Evolutionary conservation across 2,797 vertebrate genomes (phyloP).

Genomic region (Sylvia borin): DNA sequence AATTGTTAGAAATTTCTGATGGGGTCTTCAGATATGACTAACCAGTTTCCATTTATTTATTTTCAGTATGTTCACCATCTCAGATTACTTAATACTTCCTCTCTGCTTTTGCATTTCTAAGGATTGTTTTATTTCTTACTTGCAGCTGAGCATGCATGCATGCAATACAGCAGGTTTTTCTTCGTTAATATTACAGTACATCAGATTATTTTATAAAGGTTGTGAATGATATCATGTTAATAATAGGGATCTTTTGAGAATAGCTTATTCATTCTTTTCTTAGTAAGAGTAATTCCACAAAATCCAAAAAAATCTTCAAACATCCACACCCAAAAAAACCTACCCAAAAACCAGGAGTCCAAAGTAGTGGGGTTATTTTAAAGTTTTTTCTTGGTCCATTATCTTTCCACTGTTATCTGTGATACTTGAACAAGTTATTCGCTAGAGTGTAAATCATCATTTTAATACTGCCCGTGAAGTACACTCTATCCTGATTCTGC

Average conservation of each 20-base stretch:
- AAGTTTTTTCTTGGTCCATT: neutral
- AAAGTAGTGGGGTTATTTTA: neutral
- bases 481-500: neutral
- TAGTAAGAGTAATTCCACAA: neutral
- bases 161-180: neutral
- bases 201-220: neutral
- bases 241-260: neutral
- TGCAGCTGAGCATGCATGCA: neutral
- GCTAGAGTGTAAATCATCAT: neutral
- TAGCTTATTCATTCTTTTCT: neutral
- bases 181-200: neutral
- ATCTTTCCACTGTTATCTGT: neutral
- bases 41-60: neutral
- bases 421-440: neutral
- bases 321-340: rapidly evolving
- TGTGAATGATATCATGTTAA: neutral
- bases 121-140: neutral
- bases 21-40: neutral
- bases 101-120: neutral
- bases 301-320: neutral
- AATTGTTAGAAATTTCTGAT: neutral
- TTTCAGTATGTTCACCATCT: neutral
- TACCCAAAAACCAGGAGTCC: neutral
- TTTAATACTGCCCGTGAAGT: neutral
- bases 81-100: neutral